phyloP scores from a whole-genome alignment of 2,888 invertebrate genomes.

The Fissipunctia ypsillon region DNA sequence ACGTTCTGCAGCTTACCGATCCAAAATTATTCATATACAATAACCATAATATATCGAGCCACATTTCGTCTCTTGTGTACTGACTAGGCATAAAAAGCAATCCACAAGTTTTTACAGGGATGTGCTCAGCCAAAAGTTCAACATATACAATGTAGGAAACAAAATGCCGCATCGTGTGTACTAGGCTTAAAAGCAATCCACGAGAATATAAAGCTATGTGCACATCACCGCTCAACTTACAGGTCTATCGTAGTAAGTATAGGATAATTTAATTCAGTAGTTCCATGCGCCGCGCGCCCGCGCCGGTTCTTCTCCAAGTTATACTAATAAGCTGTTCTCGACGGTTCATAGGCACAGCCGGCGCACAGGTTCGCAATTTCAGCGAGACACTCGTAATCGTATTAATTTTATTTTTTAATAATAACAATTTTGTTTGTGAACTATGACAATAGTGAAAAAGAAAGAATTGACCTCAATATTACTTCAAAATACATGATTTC shows the following conservation, averaged over 20 bases:
- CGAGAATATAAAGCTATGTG: not conserved
- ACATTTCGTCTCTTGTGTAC: not conserved
- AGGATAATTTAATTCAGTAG: constrained; percentile 37
- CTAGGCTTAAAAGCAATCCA: constrained; percentile 11
- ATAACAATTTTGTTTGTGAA: not conserved
- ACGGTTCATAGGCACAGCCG: constrained; percentile 43
- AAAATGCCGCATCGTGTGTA: not conserved
- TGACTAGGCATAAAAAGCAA: constrained; percentile 12
- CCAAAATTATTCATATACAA: not conserved
- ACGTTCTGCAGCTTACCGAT: not conserved
- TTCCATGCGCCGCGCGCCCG: constrained; percentile 22
- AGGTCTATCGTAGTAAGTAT: constrained; percentile 14
- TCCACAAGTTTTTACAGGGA: not conserved
- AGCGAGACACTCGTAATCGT: constrained; percentile 11
- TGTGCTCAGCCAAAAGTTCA: not conserved
- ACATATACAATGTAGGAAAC: not conserved
- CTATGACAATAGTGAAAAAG: not conserved
- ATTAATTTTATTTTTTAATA: not conserved
- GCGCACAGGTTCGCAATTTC: constrained; percentile 13
- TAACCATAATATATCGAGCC: not conserved
- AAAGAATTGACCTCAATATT: not conserved
- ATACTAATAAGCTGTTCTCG: constrained; percentile 42
- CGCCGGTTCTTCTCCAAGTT: constrained; percentile 41
- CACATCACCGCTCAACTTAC: constrained; percentile 17
- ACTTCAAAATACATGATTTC: not conserved